These are phyloP conservation scores for Micropoecilia bifurca DNA, from an alignment of 2,797 vertebrate genomes.

Conservation along the genomic window DNA sequence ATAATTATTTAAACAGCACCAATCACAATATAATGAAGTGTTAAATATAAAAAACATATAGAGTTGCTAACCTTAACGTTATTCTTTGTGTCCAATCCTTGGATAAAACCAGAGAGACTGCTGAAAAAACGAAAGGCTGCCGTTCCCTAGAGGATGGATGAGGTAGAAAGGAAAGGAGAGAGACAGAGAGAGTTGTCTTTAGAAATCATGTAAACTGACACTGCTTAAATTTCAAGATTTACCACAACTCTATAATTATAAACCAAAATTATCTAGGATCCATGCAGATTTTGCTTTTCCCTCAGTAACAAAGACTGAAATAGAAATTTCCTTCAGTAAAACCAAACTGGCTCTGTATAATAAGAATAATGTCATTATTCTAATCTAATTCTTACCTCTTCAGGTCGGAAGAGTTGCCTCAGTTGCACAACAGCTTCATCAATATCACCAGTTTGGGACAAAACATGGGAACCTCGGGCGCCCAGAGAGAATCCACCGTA, in stretches of 20 bases:
- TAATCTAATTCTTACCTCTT: constrained; percentile 80
- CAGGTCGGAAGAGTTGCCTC: constrained; percentile 86
- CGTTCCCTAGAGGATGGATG: constrained; percentile 81
- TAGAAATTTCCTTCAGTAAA: background rate
- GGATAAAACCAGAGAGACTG: constrained; percentile 89
- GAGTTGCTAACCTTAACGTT: constrained; percentile 90
- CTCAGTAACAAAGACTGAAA: background rate
- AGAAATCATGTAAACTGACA: constrained; percentile 4
- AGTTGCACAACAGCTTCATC: constrained; percentile 87
- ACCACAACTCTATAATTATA: background rate
- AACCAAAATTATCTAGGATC: background rate
- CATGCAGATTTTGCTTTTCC: background rate
- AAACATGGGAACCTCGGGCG: constrained; percentile 83
- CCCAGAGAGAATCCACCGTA: constrained; percentile 97
- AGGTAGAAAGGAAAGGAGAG: constrained; percentile 2
- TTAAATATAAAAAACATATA: background rate
- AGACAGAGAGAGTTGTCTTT: background rate
- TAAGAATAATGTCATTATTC: background rate
- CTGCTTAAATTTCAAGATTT: constrained; percentile 6
- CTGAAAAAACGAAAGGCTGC: constrained; percentile 92
- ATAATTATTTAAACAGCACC: background rate
- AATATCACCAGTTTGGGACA: constrained; percentile 85
- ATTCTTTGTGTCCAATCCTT: constrained; percentile 91
- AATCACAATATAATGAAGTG: background rate
- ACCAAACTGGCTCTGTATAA: background rate